These are phyloP conservation scores for Nephrotoma appendiculata DNA, from an alignment of 2,888 invertebrate genomes.

Conservation along the genomic window DNA sequence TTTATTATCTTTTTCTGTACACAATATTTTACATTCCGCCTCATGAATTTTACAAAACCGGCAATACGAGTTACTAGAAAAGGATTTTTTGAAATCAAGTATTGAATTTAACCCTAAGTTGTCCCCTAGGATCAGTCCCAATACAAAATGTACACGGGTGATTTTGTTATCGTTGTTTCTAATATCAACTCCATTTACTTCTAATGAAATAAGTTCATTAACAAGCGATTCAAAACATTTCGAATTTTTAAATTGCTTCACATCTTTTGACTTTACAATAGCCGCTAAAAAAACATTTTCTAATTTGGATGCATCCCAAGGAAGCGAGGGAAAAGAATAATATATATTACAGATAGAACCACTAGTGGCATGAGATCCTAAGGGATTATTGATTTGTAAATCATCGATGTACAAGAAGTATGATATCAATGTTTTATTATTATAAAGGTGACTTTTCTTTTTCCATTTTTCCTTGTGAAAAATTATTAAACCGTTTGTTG, in stretches of 20 bases:
- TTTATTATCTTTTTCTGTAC: conserved; percentile 10
- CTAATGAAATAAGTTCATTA: conserved; percentile 15
- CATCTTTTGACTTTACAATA: conserved; percentile 16
- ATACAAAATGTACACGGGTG: conserved; percentile 10
- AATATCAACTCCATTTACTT: conserved; percentile 14
- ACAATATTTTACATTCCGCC: conserved; percentile 11
- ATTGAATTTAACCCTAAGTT: conserved; percentile 9
- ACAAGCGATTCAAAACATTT: conserved; percentile 16
- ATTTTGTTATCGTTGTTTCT: conserved; percentile 5
- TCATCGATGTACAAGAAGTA: not conserved
- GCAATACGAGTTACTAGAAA: conserved; percentile 17
- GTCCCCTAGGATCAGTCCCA: conserved; percentile 13
- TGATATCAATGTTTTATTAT: not conserved
- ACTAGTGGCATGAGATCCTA: not conserved
- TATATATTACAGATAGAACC: not conserved
- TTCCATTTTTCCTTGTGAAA: not conserved
- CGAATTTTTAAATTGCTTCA: conserved; percentile 17
- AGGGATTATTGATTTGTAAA: not conserved
- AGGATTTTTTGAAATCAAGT: conserved; percentile 13
- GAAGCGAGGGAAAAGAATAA: not conserved
- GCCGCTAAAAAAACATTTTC: conserved; percentile 18
- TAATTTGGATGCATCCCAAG: conserved; percentile 4
- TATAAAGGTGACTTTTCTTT: not conserved
- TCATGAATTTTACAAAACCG: conserved; percentile 16
- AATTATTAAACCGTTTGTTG: not conserved